These are phyloP conservation scores for Bostrychus sinensis DNA, from an alignment of 2,113 vertebrate genomes.

Conservation along the genomic window DNA sequence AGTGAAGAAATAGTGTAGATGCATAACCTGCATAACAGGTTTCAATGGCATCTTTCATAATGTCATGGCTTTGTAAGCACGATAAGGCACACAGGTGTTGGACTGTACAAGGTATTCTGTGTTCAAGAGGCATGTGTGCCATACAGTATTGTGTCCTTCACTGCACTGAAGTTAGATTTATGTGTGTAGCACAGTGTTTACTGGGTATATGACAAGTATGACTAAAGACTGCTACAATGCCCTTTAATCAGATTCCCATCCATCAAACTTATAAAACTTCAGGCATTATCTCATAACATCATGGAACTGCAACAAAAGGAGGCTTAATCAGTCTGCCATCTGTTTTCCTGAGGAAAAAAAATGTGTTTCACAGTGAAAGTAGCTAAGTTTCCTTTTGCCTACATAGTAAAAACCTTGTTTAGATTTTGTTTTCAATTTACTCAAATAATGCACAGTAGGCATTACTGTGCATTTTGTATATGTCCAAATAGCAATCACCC, in stretches of 20 bases:
- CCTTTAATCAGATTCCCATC: neutral
- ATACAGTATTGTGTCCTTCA: neutral
- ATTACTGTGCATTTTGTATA: too few relatives aligned
- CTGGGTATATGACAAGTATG: neutral
- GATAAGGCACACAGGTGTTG: neutral
- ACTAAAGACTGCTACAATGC: neutral
- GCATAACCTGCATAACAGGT: neutral
- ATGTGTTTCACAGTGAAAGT: neutral
- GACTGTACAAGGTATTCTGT: neutral
- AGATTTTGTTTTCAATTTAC: too few relatives aligned
- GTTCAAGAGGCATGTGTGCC: neutral
- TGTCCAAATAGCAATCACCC: too few relatives aligned
- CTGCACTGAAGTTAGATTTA: neutral
- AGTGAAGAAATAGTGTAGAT: neutral
- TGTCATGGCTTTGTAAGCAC: neutral
- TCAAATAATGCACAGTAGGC: too few relatives aligned
- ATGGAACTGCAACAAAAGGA: neutral
- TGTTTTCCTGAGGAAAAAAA: slow-evolving; percentile 11
- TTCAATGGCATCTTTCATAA: neutral
- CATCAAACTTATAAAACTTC: neutral
- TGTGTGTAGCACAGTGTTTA: neutral
- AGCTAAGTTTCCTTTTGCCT: too few relatives aligned
- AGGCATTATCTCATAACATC: neutral
- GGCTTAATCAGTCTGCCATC: slow-evolving; percentile 7
- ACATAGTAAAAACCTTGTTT: too few relatives aligned